These are phyloP conservation scores for Chorisops tibialis DNA, from an alignment of 2,888 invertebrate genomes.

Conservation along the genomic window DNA sequence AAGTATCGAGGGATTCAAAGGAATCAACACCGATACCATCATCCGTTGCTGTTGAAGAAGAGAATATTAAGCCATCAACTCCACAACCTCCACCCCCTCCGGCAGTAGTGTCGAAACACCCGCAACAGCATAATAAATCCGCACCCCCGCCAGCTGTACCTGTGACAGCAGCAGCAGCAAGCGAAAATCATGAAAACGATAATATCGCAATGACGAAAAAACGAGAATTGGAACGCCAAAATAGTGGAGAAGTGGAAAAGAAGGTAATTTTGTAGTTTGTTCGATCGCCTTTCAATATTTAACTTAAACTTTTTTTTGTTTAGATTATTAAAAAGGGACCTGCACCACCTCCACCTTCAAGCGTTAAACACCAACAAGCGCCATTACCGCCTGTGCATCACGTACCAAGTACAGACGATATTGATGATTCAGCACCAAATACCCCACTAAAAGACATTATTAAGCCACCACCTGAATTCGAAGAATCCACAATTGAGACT, in stretches of 20 bases:
- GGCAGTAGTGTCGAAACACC: slow-evolving; percentile 35
- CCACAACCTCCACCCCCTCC: slow-evolving; percentile 36
- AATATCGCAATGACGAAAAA: slow-evolving; percentile 33
- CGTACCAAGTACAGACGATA: slow-evolving; percentile 39
- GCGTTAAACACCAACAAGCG: slow-evolving; percentile 29
- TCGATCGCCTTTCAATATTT: neutral
- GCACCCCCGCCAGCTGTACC: slow-evolving; percentile 16
- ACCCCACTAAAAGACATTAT: slow-evolving; percentile 33
- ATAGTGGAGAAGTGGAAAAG: slow-evolving; percentile 45
- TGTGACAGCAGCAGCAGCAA: slow-evolving; percentile 19
- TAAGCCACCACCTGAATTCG: slow-evolving; percentile 38
- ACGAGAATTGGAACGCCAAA: slow-evolving; percentile 34
- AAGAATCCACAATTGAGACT: slow-evolving; percentile 25
- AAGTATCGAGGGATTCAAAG: slow-evolving; percentile 47
- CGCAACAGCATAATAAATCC: slow-evolving; percentile 23
- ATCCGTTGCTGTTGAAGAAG: slow-evolving; percentile 38
- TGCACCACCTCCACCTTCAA: slow-evolving; percentile 66
- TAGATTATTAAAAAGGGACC: slow-evolving; percentile 78
- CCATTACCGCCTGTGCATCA: slow-evolving; percentile 40
- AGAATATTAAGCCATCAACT: slow-evolving; percentile 34
- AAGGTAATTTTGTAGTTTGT: slow-evolving; percentile 40
- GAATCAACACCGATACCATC: slow-evolving; percentile 47
- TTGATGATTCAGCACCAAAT: slow-evolving; percentile 22
- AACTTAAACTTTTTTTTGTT: neutral
- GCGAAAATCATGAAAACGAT: slow-evolving; percentile 18